These are phyloP conservation scores for Hippocampus barbouri DNA, from an alignment of 2,113 vertebrate species.

Conservation along the genomic window DNA sequence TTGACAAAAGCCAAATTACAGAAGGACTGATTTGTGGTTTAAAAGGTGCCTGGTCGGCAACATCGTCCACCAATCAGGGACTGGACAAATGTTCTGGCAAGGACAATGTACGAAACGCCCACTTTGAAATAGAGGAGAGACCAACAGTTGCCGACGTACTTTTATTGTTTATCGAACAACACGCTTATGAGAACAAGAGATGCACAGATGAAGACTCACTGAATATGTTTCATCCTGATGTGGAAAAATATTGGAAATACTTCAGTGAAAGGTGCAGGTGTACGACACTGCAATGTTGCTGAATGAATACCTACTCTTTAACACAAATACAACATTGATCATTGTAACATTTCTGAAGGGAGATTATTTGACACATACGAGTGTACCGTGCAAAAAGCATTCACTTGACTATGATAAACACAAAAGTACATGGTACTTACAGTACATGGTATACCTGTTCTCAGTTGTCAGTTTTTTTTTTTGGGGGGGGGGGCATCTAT, in stretches of 20 bases:
- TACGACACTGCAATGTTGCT: not conserved
- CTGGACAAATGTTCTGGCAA: not conserved
- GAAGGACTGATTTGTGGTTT: conserved; percentile 30
- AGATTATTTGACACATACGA: too few species aligned
- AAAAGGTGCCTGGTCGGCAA: conserved; percentile 13
- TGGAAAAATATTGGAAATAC: not conserved
- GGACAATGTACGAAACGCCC: too few species aligned
- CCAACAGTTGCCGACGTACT: not conserved
- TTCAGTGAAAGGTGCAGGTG: not conserved
- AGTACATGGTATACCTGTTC: too few species aligned
- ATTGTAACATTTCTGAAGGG: too few species aligned
- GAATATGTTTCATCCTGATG: not conserved
- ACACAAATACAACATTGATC: too few species aligned
- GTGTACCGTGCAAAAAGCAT: too few species aligned
- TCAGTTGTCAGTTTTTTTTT: too few species aligned
- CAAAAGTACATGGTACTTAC: too few species aligned
- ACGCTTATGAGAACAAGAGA: not conserved
- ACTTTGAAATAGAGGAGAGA: not conserved
- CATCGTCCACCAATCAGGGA: conserved; percentile 12
- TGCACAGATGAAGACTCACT: not conserved
- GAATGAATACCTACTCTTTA: too few species aligned
- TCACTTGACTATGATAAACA: too few species aligned
- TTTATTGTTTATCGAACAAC: not conserved
- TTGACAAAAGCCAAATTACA: conserved; percentile 8
- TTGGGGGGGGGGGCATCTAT: too few species aligned